Evolutionary conservation across 2,113 vertebrate genomes (phyloP).

Genomic region (Indri indri): DNA sequence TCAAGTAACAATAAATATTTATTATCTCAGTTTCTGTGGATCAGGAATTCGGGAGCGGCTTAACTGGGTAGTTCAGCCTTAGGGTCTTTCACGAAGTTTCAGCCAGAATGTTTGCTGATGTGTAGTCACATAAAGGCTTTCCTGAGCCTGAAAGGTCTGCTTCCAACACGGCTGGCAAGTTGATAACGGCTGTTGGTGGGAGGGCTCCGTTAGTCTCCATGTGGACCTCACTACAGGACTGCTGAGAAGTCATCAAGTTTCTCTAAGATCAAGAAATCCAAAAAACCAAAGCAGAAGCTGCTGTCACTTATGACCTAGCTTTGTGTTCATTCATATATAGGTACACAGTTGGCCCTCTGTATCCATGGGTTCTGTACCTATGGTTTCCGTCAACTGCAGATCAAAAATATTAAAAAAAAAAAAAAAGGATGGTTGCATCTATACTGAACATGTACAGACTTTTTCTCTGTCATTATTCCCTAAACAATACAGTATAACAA

Average conservation of each 20-base stretch:
- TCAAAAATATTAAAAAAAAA: background rate
- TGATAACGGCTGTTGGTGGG: background rate
- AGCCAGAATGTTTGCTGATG: background rate
- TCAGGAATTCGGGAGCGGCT: background rate
- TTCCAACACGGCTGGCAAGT: background rate
- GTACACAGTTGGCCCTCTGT: background rate
- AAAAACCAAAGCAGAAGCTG: background rate
- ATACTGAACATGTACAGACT: background rate
- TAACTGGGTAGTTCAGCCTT: background rate
- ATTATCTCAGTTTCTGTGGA: background rate
- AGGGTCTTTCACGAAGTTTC: background rate
- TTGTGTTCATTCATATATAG: background rate
- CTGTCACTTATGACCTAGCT: background rate
- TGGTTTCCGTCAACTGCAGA: background rate
- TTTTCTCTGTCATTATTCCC: background rate
- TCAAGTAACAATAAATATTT: background rate
- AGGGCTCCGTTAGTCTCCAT: background rate
- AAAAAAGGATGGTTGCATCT: background rate
- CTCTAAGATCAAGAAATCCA: background rate
- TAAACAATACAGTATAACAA: background rate
- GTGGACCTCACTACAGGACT: background rate
- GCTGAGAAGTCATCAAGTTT: background rate
- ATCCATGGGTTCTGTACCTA: background rate
- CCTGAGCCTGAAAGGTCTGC: background rate
- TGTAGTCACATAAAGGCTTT: background rate